A percentile compares a stretch with the other conserved stretches of the same genome.
phyloP scores from a whole-genome alignment of 2,888 invertebrate species.

The Nasonia oneida region DNA sequence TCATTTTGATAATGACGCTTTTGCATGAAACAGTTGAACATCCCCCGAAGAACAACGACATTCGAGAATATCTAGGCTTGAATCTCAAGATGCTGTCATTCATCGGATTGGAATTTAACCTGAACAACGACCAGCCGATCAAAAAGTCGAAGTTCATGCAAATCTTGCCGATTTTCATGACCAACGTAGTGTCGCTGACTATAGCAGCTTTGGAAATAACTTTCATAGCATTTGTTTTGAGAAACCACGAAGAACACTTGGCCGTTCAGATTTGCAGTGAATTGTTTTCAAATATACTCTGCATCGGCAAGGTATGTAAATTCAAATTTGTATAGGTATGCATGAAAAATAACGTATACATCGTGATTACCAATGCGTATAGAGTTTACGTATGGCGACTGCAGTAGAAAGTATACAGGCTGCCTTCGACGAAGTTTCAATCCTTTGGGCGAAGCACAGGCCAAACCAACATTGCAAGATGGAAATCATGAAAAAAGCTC shows the following conservation, averaged over 20 bases:
- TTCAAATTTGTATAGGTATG: too few relatives aligned
- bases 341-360: neutral
- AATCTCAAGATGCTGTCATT: conserved; percentile 9
- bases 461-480: neutral
- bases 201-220: neutral
- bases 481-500: neutral
- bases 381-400: conserved; percentile 16
- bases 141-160: conserved; percentile 9
- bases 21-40: neutral
- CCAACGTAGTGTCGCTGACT: neutral
- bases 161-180: conserved; percentile 13
- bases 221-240: neutral
- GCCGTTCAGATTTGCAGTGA: neutral
- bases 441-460: neutral
- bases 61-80: neutral
- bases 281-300: conserved; percentile 12
- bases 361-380: neutral
- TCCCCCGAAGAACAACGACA: neutral
- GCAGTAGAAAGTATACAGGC: neutral
- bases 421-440: neutral
- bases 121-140: neutral
- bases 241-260: neutral
- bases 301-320: conserved; percentile 19
- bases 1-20: neutral
- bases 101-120: conserved; percentile 1